These are phyloP conservation scores for Drosophila rellima DNA, from an alignment of 2,888 invertebrate genomes.

Conservation along the genomic window DNA sequence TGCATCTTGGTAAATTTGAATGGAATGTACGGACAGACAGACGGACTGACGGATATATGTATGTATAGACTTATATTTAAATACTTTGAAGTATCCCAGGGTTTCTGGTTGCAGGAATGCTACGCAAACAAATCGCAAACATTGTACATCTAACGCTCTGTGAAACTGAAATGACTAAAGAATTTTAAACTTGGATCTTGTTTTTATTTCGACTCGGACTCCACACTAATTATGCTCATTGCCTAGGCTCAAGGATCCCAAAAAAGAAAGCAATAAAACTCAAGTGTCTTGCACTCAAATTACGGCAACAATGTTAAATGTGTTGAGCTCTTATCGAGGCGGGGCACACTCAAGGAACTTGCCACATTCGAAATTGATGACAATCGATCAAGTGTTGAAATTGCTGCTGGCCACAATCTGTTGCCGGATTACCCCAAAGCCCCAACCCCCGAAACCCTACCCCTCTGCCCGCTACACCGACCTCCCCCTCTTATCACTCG, in stretches of 20 bases:
- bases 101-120: conserved; percentile 47
- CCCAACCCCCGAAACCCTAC: background rate
- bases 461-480: background rate
- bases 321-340: conserved; percentile 57
- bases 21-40: conserved; percentile 13
- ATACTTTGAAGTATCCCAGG: conserved; percentile 17
- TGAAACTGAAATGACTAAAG: background rate
- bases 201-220: background rate
- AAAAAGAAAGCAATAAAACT: background rate
- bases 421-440: conserved; percentile 30
- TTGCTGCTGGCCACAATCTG: conserved; percentile 25
- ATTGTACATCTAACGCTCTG: conserved; percentile 1
- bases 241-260: conserved; percentile 19
- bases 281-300: conserved; percentile 20
- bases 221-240: background rate
- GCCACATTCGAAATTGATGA: conserved; percentile 32
- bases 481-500: no score
- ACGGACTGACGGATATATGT: background rate
- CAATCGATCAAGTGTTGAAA: conserved; percentile 57
- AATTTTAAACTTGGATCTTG: background rate
- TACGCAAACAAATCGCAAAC: conserved; percentile 35
- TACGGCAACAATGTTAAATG: conserved; percentile 27
- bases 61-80: background rate
- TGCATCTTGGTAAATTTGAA: conserved; percentile 10
- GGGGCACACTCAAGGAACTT: conserved; percentile 1